Base-by-base conservation (phyloP, 2,888 invertebrate genomes). In the Eurois occulta region DNA sequence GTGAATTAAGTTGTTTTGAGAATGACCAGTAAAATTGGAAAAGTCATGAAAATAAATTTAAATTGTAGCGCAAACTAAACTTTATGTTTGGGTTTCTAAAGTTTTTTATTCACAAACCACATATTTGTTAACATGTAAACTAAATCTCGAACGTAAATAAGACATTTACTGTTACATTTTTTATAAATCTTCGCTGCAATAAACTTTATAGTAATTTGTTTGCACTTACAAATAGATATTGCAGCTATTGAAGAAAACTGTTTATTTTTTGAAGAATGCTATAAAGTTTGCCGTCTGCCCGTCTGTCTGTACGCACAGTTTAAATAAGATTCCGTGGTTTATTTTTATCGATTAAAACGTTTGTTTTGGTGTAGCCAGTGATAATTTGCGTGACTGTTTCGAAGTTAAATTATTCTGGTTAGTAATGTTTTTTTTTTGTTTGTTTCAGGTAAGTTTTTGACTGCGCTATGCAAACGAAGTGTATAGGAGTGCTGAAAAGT, bases 131-230 rank as follows among this genome's bases (percentile, higher is more conserved):
- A 41, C 41, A 18, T 41, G 8, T 41, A 16, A 65, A 32, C 60
- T 32, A 65, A 65, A 65, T 65, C 65, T 8, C 41, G 16, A 65
- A 65, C 38, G 41, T 16, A 41, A 13, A 62, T 71, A 68, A 68
- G 55, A 67, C 71, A 68, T 65, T 21, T 46, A 41, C 13, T 73
- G 69, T 41, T 24, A 77, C 24, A 32, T 52, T 38, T 72, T 86
- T 80, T 75, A 76, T 70, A 72, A 70, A 71, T 75, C 70, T 60
- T 68, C 28, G 16, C 67, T 73, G 35, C 68, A 58, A 84, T 87
- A 87, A 86, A 87, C 28, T 72, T 78, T 16, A 81, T 79, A 81
- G 77, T 79, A 43, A 81, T 81, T 77, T 68, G 67, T 85, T 77
- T 55, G 64, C 72, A 76, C 76, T 86, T 83, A 66, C 46, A 77